Evolutionary conservation across 2,888 invertebrate genomes (phyloP).

Genomic region (Pristionchus arcanus): DNA sequence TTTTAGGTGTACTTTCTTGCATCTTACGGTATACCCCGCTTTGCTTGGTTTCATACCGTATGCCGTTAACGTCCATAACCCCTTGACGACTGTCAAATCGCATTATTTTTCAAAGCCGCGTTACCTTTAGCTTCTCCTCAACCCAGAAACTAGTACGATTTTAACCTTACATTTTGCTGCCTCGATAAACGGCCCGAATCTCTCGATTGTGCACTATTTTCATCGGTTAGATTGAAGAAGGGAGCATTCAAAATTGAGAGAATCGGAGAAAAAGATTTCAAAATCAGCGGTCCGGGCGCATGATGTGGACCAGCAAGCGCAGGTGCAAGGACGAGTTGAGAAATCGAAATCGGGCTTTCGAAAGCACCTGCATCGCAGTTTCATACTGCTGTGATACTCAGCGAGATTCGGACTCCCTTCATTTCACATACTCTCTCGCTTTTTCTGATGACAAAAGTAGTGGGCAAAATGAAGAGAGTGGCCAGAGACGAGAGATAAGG

Average conservation of each 20-base stretch:
- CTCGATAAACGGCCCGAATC: not conserved
- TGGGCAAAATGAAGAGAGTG: not conserved
- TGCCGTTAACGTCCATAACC: too few relatives aligned
- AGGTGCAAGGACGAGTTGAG: not conserved
- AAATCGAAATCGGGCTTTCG: not conserved
- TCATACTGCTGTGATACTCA: not conserved
- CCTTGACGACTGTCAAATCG: too few relatives aligned
- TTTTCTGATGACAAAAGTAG: not conserved
- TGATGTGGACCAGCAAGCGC: not conserved
- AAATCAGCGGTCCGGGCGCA: not conserved
- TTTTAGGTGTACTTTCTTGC: too few relatives aligned
- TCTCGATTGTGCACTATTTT: not conserved
- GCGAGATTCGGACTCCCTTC: not conserved
- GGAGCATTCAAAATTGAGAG: not conserved
- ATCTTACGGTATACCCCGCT: too few relatives aligned
- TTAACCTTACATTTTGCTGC: too few relatives aligned
- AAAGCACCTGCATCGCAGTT: not conserved
- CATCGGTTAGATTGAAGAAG: not conserved
- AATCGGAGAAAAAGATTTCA: not conserved
- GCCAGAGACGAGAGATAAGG: not conserved
- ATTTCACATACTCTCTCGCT: not conserved
- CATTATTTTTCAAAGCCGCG: too few relatives aligned
- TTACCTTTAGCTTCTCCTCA: too few relatives aligned
- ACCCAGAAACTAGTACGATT: too few relatives aligned
- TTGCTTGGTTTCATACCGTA: too few relatives aligned